phyloP scores from a whole-genome alignment of 2,888 invertebrate genomes.

The Rhagophthalmus giganteus region DNA sequence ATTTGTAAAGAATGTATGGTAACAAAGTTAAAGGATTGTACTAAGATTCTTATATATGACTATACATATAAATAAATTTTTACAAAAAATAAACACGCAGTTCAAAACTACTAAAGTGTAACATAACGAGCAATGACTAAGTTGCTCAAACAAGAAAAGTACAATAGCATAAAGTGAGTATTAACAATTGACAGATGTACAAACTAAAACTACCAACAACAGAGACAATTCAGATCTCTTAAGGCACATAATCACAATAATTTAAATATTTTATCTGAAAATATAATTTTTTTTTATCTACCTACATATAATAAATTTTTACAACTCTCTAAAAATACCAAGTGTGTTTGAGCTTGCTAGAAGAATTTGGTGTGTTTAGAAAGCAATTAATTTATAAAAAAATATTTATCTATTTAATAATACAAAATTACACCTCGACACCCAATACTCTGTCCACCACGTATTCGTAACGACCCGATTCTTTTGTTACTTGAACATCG shows the following conservation, averaged over 20 bases:
- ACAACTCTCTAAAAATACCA: constrained; percentile 1
- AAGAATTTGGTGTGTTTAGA: constrained; percentile 1
- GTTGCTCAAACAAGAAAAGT: constrained; percentile 26
- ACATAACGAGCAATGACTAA: constrained; percentile 25
- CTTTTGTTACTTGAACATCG: constrained; percentile 47
- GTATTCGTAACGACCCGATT: constrained; percentile 70
- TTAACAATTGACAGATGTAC: constrained; percentile 33
- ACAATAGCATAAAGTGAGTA: constrained; percentile 40
- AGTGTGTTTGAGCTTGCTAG: constrained; percentile 7
- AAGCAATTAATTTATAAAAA: constrained; percentile 4
- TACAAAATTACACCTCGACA: constrained; percentile 73
- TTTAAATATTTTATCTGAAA: constrained; percentile 32
- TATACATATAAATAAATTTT: constrained; percentile 39
- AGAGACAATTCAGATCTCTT: constrained; percentile 47
- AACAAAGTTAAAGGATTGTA: constrained; percentile 53
- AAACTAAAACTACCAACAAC: constrained; percentile 27
- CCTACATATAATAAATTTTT: not conserved
- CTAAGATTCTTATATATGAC: constrained; percentile 41
- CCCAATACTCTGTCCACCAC: constrained; percentile 82
- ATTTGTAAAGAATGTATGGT: constrained; percentile 46
- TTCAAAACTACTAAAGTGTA: constrained; percentile 36
- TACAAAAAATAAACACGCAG: constrained; percentile 38
- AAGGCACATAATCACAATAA: constrained; percentile 52
- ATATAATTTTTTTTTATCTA: constrained; percentile 19
- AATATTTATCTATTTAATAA: not conserved